Evolutionary conservation across 2,888 invertebrate species (phyloP).

Genomic region (Drosophila mettleri): DNA sequence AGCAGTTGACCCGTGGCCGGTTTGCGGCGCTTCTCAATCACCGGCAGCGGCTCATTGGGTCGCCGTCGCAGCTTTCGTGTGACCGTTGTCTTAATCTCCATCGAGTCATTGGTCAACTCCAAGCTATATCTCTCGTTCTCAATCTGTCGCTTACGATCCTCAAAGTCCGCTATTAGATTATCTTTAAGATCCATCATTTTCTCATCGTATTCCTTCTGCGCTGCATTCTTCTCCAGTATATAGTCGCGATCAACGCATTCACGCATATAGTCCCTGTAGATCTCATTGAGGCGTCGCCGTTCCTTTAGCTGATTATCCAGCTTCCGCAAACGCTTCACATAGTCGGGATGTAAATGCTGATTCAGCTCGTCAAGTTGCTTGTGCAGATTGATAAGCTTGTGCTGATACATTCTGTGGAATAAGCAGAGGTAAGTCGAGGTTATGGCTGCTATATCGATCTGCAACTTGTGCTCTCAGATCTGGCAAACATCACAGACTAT

Average conservation of each 20-base stretch:
- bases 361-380: conserved; percentile 95
- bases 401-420: conserved; percentile 91
- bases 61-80: conserved; percentile 96
- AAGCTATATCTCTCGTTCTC: conserved; percentile 94
- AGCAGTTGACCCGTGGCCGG: conserved; percentile 94
- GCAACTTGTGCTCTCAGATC: no score
- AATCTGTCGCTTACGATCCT: conserved; percentile 95
- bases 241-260: conserved; percentile 96
- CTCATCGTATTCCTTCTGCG: conserved; percentile 97
- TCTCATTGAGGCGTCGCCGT: conserved; percentile 90
- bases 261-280: conserved; percentile 92
- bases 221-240: conserved; percentile 93
- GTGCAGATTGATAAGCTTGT: conserved; percentile 94
- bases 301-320: conserved; percentile 93
- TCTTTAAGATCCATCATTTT: conserved; percentile 95
- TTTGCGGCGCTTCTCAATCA: conserved; percentile 94
- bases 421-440: background rate
- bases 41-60: conserved; percentile 96
- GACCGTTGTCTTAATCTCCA: conserved; percentile 97
- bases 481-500: no score
- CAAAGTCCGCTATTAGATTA: conserved; percentile 94
- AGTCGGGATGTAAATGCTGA: conserved; percentile 94
- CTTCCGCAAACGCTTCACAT: conserved; percentile 91
- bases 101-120: conserved; percentile 95
- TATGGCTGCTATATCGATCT: background rate